Evolutionary conservation across 1,140 invertebrate genomes (phyloP).

Genomic region (Sycophila sp.): DNA sequence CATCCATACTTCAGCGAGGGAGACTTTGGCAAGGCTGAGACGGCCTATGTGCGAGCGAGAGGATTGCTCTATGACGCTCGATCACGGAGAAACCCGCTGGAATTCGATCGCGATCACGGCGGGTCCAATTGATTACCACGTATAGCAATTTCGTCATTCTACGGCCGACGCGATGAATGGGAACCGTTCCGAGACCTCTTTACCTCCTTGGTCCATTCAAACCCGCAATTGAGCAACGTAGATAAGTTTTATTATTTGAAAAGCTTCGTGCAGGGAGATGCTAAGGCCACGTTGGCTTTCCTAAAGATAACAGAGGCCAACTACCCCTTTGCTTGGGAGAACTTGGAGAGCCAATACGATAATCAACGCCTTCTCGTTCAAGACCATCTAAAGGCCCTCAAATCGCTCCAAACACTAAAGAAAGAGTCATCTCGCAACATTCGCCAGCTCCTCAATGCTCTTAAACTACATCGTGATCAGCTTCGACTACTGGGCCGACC

Average conservation of each 20-base stretch:
- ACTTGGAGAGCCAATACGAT: background rate
- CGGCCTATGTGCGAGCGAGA: too few relatives aligned
- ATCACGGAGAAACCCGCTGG: too few relatives aligned
- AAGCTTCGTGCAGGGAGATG: background rate
- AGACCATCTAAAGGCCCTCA: background rate
- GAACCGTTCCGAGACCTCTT: background rate
- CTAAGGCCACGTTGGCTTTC: background rate
- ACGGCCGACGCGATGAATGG: background rate
- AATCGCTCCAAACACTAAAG: background rate
- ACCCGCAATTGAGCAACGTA: background rate
- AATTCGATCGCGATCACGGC: too few relatives aligned
- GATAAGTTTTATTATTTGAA: background rate
- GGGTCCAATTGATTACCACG: too few relatives aligned
- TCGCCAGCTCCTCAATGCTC: background rate
- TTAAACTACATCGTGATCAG: background rate
- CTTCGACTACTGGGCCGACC: background rate
- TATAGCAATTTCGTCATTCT: too few relatives aligned
- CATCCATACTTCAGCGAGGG: background rate
- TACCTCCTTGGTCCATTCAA: background rate
- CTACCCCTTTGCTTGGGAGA: background rate
- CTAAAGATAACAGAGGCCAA: background rate
- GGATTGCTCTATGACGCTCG: too few relatives aligned
- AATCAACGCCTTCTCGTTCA: background rate
- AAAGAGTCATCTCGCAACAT: background rate
- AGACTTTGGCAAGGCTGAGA: background rate